Conservation (phyloP, 2,113 vertebrate genomes). For the Marmota monax region DNA sequence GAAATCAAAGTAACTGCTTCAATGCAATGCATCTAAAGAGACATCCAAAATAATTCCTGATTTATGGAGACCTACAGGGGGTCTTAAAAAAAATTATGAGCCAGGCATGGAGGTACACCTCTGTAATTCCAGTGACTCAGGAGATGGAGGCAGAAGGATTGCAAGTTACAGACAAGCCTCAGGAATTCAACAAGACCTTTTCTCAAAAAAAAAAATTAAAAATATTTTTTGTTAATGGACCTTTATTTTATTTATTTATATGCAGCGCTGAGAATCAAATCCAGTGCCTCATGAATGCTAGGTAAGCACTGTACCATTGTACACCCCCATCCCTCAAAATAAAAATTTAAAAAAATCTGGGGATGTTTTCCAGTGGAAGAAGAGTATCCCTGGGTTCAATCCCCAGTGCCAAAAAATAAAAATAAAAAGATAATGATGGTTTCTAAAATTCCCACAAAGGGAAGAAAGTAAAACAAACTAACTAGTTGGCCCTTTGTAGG, state of each 20-base stretch:
- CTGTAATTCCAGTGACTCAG: background rate
- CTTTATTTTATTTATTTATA: too few relatives aligned
- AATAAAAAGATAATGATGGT: too few relatives aligned
- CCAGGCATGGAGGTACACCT: background rate
- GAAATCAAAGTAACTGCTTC: background rate
- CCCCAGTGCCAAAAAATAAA: too few relatives aligned
- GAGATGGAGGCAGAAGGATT: background rate
- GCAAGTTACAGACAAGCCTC: background rate
- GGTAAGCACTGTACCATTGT: too few relatives aligned
- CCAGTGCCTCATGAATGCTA: too few relatives aligned
- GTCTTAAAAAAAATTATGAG: background rate
- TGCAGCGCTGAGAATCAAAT: too few relatives aligned
- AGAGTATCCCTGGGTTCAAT: background rate
- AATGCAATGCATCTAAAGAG: background rate
- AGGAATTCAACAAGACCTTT: background rate
- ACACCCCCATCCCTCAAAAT: too few relatives aligned
- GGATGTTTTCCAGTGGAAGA: background rate
- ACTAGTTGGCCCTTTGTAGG: background rate
- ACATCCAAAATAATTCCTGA: background rate
- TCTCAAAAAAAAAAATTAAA: too few relatives aligned
- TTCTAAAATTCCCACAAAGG: conserved; percentile 33
- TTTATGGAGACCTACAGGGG: background rate
- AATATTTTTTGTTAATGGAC: too few relatives aligned
- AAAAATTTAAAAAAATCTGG: background rate
- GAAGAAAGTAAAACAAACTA: conserved; percentile 49